phyloP scores from a whole-genome alignment of 2,113 vertebrate species.

The cat (Felis catus) region DNA sequence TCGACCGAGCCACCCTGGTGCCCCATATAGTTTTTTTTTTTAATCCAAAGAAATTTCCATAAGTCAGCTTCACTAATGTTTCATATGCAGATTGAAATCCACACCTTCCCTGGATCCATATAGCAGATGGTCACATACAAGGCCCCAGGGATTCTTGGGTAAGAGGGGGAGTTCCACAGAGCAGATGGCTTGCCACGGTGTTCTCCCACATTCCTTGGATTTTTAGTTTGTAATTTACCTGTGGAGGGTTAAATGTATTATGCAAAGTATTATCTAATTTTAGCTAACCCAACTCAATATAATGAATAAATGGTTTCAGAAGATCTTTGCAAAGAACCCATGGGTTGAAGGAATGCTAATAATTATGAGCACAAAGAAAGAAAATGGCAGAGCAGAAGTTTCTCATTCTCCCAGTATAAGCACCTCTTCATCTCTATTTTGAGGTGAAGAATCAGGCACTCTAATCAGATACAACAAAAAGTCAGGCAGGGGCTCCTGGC shows the following conservation, averaged over 20 bases:
- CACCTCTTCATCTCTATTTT: background rate
- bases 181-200: background rate
- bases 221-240: background rate
- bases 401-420: background rate
- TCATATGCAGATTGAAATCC: background rate
- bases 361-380: background rate
- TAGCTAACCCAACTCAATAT: background rate
- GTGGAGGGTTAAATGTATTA: background rate
- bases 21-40: background rate
- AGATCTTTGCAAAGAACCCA: background rate
- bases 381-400: background rate
- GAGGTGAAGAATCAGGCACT: background rate
- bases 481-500: too few species aligned
- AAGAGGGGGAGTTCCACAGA: background rate
- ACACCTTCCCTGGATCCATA: background rate
- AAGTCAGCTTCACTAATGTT: background rate
- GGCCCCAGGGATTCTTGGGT: background rate
- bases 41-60: background rate
- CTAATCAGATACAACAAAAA: background rate
- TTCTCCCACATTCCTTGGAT: background rate
- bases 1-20: background rate
- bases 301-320: conserved; percentile 11
- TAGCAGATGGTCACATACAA: background rate
- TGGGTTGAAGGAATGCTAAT: background rate
- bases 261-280: background rate